A percentile compares a stretch with the other conserved stretches of the same genome.
These are phyloP conservation scores for Trachymyrmex cornetzi DNA, from an alignment of 1,140 invertebrate species.

Conservation along the genomic window DNA sequence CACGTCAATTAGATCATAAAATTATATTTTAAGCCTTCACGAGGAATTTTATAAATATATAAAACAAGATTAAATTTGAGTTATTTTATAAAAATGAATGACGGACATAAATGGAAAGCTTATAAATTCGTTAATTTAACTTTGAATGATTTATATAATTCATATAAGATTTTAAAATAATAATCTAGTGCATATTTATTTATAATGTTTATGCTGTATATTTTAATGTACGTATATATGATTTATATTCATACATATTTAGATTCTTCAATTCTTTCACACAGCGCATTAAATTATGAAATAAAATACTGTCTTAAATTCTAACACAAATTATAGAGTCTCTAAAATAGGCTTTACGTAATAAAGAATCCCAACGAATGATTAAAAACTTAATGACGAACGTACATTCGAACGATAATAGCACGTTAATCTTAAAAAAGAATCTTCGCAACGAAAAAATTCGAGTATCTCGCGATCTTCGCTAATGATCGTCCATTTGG, in stretches of 20 bases:
- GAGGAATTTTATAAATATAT: not conserved
- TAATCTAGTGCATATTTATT: not conserved
- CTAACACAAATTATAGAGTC: not conserved
- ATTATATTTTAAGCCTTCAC: not conserved
- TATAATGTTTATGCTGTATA: not conserved
- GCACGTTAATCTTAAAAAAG: not conserved
- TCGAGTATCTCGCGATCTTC: not conserved
- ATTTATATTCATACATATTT: not conserved
- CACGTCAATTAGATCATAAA: not conserved
- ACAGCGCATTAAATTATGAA: not conserved
- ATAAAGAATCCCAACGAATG: not conserved
- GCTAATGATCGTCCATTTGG: not conserved
- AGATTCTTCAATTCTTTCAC: not conserved
- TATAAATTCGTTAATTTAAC: not conserved
- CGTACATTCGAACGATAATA: not conserved
- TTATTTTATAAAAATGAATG: not conserved
- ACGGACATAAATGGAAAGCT: not conserved
- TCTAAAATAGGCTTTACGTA: not conserved
- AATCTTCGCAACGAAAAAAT: not conserved
- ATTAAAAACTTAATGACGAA: not conserved
- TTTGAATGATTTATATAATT: not conserved
- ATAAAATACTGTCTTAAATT: constrained; percentile 3
- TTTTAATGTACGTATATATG: not conserved
- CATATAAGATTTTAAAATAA: not conserved
- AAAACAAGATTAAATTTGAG: not conserved